Conservation (phyloP, 2,797 vertebrate species). For the Rhodeus uyekii region DNA sequence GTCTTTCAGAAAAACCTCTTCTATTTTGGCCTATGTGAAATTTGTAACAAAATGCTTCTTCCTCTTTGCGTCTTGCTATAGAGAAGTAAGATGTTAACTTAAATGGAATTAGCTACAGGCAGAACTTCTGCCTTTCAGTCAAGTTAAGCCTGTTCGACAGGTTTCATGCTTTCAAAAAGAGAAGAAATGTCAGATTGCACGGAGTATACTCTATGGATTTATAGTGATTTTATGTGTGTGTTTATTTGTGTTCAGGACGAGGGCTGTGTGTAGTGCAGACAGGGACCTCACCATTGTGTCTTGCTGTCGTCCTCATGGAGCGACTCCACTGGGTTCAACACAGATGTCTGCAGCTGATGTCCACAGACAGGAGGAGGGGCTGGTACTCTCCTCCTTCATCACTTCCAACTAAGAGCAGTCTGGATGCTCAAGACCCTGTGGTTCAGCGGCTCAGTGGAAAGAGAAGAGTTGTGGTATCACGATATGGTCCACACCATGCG, state of each 20-base stretch:
- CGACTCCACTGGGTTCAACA: conserved; percentile 77
- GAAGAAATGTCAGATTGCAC: background rate
- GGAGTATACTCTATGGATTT: background rate
- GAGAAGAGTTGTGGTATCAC: conserved; percentile 82
- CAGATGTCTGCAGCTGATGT: conserved; percentile 73
- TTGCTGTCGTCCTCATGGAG: conserved; percentile 74
- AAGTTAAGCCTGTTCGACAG: background rate
- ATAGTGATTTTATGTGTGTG: background rate
- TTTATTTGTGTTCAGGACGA: conserved; percentile 12
- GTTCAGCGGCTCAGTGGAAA: conserved; percentile 64
- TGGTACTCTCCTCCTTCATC: conserved; percentile 65
- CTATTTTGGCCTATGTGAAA: background rate
- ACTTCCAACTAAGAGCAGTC: conserved; percentile 52
- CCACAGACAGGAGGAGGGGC: conserved; percentile 59
- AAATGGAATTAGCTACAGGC: background rate
- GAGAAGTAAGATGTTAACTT: background rate
- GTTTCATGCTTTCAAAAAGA: background rate
- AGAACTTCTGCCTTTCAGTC: background rate
- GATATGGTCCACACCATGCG: conserved; percentile 74
- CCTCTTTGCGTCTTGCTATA: background rate
- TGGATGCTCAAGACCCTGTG: conserved; percentile 48
- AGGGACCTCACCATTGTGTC: conserved; percentile 7
- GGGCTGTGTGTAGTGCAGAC: background rate
- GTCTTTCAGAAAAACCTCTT: background rate
- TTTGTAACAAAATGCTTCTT: background rate